Base-by-base conservation (phyloP, 1,140 invertebrate genomes). In the Cydia strobilella region DNA sequence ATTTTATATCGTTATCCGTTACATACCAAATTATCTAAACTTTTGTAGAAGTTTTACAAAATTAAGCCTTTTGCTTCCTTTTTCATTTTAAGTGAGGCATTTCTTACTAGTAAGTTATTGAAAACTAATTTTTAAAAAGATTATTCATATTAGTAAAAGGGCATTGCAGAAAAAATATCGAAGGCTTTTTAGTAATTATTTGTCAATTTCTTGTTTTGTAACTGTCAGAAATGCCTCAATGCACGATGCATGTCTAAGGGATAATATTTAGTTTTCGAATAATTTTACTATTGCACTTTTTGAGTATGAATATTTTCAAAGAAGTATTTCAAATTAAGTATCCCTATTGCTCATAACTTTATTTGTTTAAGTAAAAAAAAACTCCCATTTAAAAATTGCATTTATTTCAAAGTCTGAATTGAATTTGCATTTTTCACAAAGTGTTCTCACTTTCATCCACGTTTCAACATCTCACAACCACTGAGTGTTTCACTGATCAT, bases 1-100 rank as follows among this genome's bases (percentile, higher is more conserved):
- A 69, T 69, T 69, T 69, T 69, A 69, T 69, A 69, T 69, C 65
- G 65, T 69, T 35, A 69, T 69, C 65, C 27, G 27, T 69, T 69
- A 35, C 27, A 69, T 69, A 69, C 65, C 65, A 35, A 65, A 63
- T 25, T 27, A 25, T 12, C 3, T 0, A 66, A 66, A n/a, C 15
- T 66, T 66, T 66, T 66, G 23, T 66, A 66, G 63, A 31, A 31
- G 27, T 31, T 66, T 66, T 66, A 31, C 63, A 31, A 31, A 66
- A 66, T 54, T 18, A 20, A 31, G 63, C 63, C 6, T 66, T 66
- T 13, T 2, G 20, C 12, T 63, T 63, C 23, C 7, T 31, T 66
- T 62, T 74, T 72, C 73, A 75, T 62, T 74, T 72, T 71, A 75
- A 74, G 73, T 74, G 54, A 59, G 54, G 54, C 18, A 59, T 59